Conservation (phyloP, 2,113 vertebrate species). For the Castor canadensis region DNA sequence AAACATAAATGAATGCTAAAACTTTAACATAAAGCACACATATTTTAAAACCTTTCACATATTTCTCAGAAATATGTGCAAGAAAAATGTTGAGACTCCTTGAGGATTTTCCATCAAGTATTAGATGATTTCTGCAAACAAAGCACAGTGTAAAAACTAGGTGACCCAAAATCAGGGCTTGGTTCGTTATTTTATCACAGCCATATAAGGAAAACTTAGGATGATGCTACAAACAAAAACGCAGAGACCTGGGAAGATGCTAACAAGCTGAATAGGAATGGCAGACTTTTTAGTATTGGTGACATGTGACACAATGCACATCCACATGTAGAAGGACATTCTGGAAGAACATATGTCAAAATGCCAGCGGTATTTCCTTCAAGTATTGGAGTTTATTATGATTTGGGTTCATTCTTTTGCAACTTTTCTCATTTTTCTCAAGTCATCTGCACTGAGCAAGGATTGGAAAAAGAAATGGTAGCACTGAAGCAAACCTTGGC, state of each 20-base stretch:
- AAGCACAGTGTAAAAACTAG: too few relatives aligned
- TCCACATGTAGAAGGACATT: rapidly evolving
- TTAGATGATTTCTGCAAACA: neutral
- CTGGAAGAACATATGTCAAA: neutral
- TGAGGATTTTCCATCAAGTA: neutral
- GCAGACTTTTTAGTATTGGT: neutral
- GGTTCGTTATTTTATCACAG: neutral
- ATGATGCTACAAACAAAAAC: neutral
- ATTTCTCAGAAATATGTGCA: neutral
- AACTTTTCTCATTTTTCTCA: neutral
- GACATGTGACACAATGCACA: neutral
- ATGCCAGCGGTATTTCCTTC: neutral
- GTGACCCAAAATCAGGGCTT: neutral
- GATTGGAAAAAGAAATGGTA: neutral
- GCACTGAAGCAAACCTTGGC: neutral
- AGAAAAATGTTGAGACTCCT: neutral
- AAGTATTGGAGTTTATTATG: neutral
- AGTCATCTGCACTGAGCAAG: neutral
- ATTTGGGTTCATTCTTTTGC: neutral
- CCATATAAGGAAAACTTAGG: neutral
- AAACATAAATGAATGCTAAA: neutral
- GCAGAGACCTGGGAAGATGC: neutral
- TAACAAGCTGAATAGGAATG: neutral
- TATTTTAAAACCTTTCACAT: neutral
- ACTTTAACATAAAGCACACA: neutral